A percentile compares a stretch with the other conserved stretches of the same genome.
Evolutionary conservation across 2,888 invertebrate genomes (phyloP).

Genomic region (Acleris emargana): DNA sequence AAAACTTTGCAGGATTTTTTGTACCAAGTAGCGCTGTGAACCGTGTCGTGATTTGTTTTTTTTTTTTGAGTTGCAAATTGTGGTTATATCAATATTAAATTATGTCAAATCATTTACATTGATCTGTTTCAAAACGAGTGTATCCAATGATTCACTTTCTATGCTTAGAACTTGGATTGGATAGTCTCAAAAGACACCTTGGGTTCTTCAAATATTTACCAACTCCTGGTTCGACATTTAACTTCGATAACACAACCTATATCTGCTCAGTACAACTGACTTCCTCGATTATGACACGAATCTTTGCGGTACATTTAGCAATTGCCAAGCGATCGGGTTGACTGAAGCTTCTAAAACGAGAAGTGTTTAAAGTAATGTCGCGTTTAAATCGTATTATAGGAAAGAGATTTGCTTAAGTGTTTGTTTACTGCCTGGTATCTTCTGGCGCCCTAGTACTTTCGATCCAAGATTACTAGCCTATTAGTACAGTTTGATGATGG

Average conservation of each 20-base stretch:
- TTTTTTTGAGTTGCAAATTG: too few species aligned
- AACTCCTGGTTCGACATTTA: constrained; percentile 23
- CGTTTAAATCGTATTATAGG: constrained; percentile 11
- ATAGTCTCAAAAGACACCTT: not conserved
- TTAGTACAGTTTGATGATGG: too few species aligned
- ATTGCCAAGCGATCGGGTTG: constrained; percentile 34
- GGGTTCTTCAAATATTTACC: not conserved
- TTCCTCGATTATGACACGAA: constrained; percentile 67
- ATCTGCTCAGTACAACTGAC: constrained; percentile 59
- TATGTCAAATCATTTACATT: too few species aligned
- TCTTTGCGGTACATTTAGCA: constrained; percentile 68
- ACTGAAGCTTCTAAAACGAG: constrained; percentile 24
- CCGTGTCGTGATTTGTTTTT: too few species aligned
- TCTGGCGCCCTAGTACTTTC: too few species aligned
- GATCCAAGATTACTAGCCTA: too few species aligned
- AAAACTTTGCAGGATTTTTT: too few species aligned
- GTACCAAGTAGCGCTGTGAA: too few species aligned
- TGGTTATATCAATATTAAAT: too few species aligned
- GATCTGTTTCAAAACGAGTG: too few species aligned
- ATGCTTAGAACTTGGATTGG: too few species aligned
- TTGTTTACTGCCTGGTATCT: not conserved
- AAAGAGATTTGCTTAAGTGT: constrained; percentile 5
- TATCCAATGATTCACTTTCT: too few species aligned
- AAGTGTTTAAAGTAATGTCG: constrained; percentile 28
- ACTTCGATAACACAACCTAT: constrained; percentile 35